Base-by-base conservation (phyloP, 2,888 invertebrate genomes). In the Drosophila meridiana region DNA sequence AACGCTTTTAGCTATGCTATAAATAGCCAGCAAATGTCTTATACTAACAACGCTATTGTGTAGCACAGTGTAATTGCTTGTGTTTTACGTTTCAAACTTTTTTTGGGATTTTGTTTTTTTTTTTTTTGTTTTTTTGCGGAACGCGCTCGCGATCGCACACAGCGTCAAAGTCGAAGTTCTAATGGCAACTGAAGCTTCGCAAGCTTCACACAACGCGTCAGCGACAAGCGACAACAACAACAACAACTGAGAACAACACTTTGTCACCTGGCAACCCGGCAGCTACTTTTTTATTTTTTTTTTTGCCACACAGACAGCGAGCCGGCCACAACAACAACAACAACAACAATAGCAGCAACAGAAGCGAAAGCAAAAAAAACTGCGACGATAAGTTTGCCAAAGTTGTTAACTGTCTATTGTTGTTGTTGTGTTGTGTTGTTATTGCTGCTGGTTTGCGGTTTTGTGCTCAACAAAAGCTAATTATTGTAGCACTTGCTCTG, bases 81-180 rank as follows among this genome's bases (percentile, higher is more conserved):
- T 63, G 42, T 50, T 62, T 62, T 63, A 36, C 62, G 26, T 43
- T 45, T 69, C 40, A 45, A 28, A 48, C 43, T 58, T 20, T 36
- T 61, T n/a, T 30, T 58, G 48, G 36, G 38, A 28, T 45, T 58
- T 14, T 57, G 9, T 36, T 38, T 53, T 61, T 40, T 11, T 59
- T 38, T 40, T 73, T 13, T 64, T 53, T 62, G 32, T 63, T 55
- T 40, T 34, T 58, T 58, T 45, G 43, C 70, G 61, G 56, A 74
- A 81, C 82, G 69, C 81, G 84, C 70, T 70, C 88, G 71, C 82
- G 88, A 85, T 87, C 83, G 56, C 65, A 81, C 85, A 89, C 85
- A 89, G 78, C 85, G 85, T 87, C 90, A 90, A 78, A 84, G 80
- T 87, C 87, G 87, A 90, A 90, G 90, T 87, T 87, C 87, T 87